A percentile compares a stretch with the other conserved stretches of the same genome.
These are phyloP conservation scores for Empidonax alnorum DNA, from an alignment of 2,113 vertebrate species.

Conservation along the genomic window DNA sequence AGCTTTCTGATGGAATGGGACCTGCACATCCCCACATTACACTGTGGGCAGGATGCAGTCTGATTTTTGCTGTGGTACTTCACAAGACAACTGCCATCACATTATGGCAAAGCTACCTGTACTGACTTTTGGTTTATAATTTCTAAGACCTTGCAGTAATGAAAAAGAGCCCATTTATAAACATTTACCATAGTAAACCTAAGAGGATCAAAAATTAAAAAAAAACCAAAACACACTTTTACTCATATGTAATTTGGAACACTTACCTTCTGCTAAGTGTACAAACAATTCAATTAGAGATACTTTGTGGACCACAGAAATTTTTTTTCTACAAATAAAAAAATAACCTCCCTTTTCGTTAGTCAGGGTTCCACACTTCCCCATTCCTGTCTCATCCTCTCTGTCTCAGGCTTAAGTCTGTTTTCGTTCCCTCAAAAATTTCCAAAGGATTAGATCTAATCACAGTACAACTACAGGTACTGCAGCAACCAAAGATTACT, in stretches of 20 bases:
- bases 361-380: not conserved
- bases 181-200: not conserved
- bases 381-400: not conserved
- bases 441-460: not conserved
- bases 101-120: not conserved
- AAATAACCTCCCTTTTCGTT: not conserved
- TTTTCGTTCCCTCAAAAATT: not conserved
- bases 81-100: not conserved
- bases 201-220: not conserved
- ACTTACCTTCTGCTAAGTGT: not conserved
- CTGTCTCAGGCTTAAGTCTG: not conserved
- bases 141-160: not conserved
- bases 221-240: rapidly evolving
- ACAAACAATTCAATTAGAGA: not conserved
- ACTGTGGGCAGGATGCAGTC: not conserved
- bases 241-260: not conserved
- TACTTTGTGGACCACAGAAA: not conserved
- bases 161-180: not conserved
- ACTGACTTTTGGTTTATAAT: not conserved
- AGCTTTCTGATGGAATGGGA: not conserved
- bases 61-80: not conserved
- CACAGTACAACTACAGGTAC: not conserved
- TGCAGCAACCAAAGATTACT: not conserved
- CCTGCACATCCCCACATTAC: not conserved
- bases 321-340: not conserved